Evolutionary conservation across 1,140 invertebrate species (phyloP).

Genomic region (Neomicropteryx cornuta): DNA sequence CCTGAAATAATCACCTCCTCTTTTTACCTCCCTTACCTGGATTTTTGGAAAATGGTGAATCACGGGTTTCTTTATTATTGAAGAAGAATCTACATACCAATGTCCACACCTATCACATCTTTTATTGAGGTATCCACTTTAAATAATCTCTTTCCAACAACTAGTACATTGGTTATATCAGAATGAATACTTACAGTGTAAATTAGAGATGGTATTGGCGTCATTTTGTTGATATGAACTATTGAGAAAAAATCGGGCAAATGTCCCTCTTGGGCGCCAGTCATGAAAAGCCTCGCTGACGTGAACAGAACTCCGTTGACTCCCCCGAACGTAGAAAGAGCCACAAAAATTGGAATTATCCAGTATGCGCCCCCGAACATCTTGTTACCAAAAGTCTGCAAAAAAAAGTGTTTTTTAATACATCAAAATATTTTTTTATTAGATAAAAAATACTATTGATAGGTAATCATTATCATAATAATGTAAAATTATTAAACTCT

Average conservation of each 20-base stretch:
- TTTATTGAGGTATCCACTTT: too few species aligned
- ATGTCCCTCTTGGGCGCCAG: conserved; percentile 72
- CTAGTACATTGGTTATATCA: not conserved
- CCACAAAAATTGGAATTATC: conserved; percentile 82
- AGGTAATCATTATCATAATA: too few species aligned
- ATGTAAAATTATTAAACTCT: too few species aligned
- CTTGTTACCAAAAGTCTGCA: conserved; percentile 64
- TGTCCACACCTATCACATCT: too few species aligned
- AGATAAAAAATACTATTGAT: too few species aligned
- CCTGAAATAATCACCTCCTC: too few species aligned
- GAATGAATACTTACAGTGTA: conserved; percentile 50
- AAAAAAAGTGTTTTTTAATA: conserved; percentile 14
- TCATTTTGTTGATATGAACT: conserved; percentile 62
- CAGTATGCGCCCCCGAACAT: conserved; percentile 67
- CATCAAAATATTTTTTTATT: too few species aligned
- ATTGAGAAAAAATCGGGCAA: conserved; percentile 69
- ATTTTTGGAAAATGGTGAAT: too few species aligned
- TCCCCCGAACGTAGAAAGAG: conserved; percentile 72
- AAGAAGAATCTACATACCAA: too few species aligned
- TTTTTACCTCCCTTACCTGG: too few species aligned
- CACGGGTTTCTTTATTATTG: too few species aligned
- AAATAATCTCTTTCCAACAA: conserved; percentile 1
- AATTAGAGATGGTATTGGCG: conserved; percentile 70
- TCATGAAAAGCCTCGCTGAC: conserved; percentile 65
- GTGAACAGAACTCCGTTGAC: conserved; percentile 91